Base-by-base conservation (phyloP, 2,113 vertebrate genomes). In the Rhinoderma darwinii region DNA sequence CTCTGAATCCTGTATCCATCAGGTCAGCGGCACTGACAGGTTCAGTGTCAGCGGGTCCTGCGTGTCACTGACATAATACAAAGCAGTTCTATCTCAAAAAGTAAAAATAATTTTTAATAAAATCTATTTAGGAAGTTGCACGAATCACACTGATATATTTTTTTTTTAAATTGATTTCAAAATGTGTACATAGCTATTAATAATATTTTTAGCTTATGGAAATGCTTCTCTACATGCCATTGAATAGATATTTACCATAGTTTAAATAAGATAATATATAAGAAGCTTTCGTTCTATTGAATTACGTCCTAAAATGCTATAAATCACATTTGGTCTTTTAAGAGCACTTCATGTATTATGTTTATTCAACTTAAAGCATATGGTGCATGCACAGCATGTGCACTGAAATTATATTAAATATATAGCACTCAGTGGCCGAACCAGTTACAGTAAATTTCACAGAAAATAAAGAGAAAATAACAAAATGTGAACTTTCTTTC, bases 361-460 rank as follows among this genome's bases (percentile, higher is more conserved):
- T 66, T 82, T 81, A 43, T 81, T 82, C 51, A 66, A 43, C 27
- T 30, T 59, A n/a, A 66, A 66, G 39, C 56, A 82, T 66, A 63
- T 63, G 56, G 79, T 63, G 37, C 56, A 44, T 63, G 37, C 56
- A 44, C 56, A 82, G 79, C 79, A 82, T 37, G 39, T 44, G 30
- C 17, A 27, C 22, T 81, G 54, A 81, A 81, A 81, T 41, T 6
- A 61, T 59, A 82, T 82, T 44, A 82, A 82, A 82, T 82, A 59
- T 82, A 82, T 66, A 44, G 8, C 37, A 82, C 56, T 63, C n/a
- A 30, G 79, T 82, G 37, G 51, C 56, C n/a, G 17, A 82, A 66
- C 56, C 56, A 66, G 79, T 66, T 82, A 82, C 79, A 63, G 20
- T 43, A 39, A 43, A 63, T 82, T 44, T 82, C 37, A 66, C 14